Evolutionary conservation across 2,797 vertebrate genomes (phyloP), one percentile per base, ranked within the genome.

Genomic region (Diplodus sargus): DNA sequence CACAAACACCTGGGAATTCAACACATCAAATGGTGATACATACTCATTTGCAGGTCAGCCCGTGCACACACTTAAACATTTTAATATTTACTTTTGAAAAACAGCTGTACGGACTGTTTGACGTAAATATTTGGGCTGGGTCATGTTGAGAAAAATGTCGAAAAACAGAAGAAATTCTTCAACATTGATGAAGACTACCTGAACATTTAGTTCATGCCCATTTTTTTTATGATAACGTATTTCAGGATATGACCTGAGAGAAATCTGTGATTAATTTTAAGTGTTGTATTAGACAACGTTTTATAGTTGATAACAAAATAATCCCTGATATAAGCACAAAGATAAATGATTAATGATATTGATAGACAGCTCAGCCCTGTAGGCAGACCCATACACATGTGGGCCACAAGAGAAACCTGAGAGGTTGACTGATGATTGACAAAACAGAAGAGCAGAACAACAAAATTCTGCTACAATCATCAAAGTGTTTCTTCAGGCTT

Each of bases 111-210:
- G 28, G 14, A 76, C 23, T 23, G 48, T 22, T 58, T 9, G n/a
- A 60, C 45, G 23, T 56, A 3, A 71, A 67, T 47, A 28, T 72
- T 47, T 64, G 4, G 14, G n/a, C 43, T 69, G 57, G 39, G 43
- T 34, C 34, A 20, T 51, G 7, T 39, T 4, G 6, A 28, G 10
- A 11, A n/a, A 6, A n/a, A 34, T 3, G n/a, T 52, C 23, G 63
- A 59, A 43, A 48, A 60, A 3, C 3, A 48, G 3, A n/a, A 34
- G 34, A 20, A 45, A 22, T 72, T 17, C 9, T 62, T 49, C 1
- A 0, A 15, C 8, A 22, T 3, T 28, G 22, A 23, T 34, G 17
- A 62, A 20, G 54, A 60, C 42, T 3, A 56, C 20, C 58, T 34
- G 7, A 34, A 1, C 34, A 34, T 34, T 34, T 34, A 17, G 47